Conservation (phyloP, 2,113 vertebrate species). For the Myotis yumanensis region DNA sequence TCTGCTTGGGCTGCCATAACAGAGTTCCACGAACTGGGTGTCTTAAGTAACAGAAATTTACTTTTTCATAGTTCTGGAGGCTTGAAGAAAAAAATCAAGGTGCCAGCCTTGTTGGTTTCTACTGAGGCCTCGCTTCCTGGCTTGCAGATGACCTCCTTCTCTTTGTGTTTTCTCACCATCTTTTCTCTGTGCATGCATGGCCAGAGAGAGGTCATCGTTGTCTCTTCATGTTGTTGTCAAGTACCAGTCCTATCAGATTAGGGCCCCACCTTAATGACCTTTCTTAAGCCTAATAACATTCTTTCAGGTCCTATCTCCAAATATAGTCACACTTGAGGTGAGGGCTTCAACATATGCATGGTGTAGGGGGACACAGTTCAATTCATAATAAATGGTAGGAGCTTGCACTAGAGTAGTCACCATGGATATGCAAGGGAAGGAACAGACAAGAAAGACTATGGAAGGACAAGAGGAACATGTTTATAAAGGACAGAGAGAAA, state of each 20-base stretch:
- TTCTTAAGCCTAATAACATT: neutral
- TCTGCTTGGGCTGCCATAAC: neutral
- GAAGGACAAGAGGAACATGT: neutral
- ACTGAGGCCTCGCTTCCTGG: neutral
- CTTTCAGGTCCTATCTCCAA: neutral
- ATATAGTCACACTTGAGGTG: neutral
- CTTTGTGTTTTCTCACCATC: neutral
- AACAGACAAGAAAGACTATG: neutral
- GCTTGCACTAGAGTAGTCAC: neutral
- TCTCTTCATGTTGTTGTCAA: neutral
- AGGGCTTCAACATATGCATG: neutral
- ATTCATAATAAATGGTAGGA: neutral
- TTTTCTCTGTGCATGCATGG: rapidly evolving
- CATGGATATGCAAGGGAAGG: neutral
- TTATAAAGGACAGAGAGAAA: neutral
- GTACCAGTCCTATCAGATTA: neutral
- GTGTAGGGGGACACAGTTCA: neutral
- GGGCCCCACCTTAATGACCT: neutral
- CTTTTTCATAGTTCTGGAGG: neutral
- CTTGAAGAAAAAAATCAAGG: neutral
- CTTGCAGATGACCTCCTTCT: neutral
- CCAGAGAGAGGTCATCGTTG: too few relatives aligned
- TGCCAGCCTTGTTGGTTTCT: neutral
- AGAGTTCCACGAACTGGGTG: neutral
- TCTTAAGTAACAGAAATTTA: neutral